phyloP scores from a whole-genome alignment of 2,797 vertebrate genomes.

The Vultur gryphus region DNA sequence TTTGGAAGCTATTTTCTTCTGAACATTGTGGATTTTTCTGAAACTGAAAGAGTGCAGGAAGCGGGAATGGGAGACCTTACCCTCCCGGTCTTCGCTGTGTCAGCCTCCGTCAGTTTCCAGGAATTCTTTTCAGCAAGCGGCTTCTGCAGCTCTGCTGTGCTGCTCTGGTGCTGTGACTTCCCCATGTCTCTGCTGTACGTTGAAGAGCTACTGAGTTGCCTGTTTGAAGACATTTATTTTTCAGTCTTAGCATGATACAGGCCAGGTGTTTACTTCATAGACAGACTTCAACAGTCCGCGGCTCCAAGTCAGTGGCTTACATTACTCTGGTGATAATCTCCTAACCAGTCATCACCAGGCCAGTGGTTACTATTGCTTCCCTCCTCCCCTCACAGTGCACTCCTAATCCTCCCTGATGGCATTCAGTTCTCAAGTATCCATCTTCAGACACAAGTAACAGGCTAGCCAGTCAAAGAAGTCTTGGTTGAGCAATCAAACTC shows the following conservation, averaged over 20 bases:
- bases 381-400: not conserved
- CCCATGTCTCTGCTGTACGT: constrained; percentile 56
- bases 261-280: not conserved
- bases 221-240: not conserved
- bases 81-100: constrained; percentile 90
- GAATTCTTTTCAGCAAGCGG: constrained; percentile 62
- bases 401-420: not conserved
- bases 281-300: not conserved
- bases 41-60: not conserved
- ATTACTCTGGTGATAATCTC: not conserved
- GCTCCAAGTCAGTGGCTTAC: not conserved
- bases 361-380: not conserved
- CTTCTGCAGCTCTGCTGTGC: constrained; percentile 64
- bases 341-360: not conserved
- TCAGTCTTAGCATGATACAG: not conserved
- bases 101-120: constrained; percentile 87
- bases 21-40: not conserved
- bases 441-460: not conserved
- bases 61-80: constrained; percentile 64
- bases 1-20: not conserved
- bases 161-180: constrained; percentile 41
- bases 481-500: not conserved
- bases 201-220: constrained; percentile 75
- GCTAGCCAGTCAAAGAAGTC: not conserved
- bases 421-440: not conserved